Evolutionary conservation across 2,113 vertebrate genomes (phyloP).

Genomic region (Neogobius melanostomus): DNA sequence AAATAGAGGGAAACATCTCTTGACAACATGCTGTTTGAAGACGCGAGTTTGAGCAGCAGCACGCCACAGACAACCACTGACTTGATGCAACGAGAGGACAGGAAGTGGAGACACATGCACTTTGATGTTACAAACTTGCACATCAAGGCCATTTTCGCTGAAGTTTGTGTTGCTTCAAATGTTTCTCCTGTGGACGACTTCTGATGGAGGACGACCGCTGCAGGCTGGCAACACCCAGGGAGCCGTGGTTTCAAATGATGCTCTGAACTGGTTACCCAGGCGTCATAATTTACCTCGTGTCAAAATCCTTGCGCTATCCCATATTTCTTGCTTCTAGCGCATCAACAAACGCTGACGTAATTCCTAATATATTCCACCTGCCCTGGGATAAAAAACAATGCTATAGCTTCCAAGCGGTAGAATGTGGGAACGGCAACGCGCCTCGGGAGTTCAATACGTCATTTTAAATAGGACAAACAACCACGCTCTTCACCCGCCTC

Average conservation of each 20-base stretch:
- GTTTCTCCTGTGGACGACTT: too few relatives aligned
- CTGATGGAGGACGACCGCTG: background rate
- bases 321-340: background rate
- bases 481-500: constrained; percentile 4
- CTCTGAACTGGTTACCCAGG: background rate
- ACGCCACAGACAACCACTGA: constrained; percentile 25
- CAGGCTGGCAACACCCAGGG: background rate
- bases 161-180: background rate
- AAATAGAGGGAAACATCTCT: constrained; percentile 6
- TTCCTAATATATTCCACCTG: background rate
- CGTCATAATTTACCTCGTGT: background rate
- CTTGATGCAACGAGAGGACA: constrained; percentile 32
- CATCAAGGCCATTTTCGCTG: background rate
- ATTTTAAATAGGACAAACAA: constrained; percentile 18
- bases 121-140: background rate
- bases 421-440: background rate
- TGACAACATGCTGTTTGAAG: background rate
- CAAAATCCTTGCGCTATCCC: background rate
- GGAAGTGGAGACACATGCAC: background rate
- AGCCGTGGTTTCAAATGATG: background rate
- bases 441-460: constrained; percentile 13
- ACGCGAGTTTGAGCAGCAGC: constrained; percentile 6
- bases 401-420: background rate
- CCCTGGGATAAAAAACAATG: background rate
- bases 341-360: background rate